A percentile compares a stretch with the other conserved stretches of the same genome.
phyloP scores from a whole-genome alignment of 2,888 invertebrate species.

The Ophion ventricosus region DNA sequence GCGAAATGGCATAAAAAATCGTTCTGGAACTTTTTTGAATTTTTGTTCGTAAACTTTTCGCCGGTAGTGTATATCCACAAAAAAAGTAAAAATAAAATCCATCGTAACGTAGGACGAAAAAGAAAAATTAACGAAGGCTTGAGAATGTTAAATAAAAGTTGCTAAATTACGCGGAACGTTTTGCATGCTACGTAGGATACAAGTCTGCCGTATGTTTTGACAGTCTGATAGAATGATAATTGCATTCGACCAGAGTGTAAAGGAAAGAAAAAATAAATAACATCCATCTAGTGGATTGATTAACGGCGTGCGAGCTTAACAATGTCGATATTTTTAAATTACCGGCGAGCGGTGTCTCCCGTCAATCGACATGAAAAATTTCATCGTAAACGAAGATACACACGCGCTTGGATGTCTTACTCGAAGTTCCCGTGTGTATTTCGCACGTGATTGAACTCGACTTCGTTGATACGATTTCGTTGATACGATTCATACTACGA shows the following conservation, averaged over 20 bases:
- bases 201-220: slow-evolving; percentile 13
- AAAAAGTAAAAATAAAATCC: not conserved
- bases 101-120: not conserved
- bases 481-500: not conserved
- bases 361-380: not conserved
- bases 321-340: slow-evolving; percentile 32
- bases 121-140: not conserved
- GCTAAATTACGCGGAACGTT: not conserved
- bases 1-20: no score
- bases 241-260: slow-evolving; percentile 34
- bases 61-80: not conserved
- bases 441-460: not conserved
- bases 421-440: not conserved
- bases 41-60: no score
- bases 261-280: slow-evolving; percentile 21
- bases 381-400: not conserved
- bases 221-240: slow-evolving; percentile 49
- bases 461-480: not conserved
- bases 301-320: slow-evolving; percentile 29
- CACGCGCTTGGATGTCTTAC: not conserved
- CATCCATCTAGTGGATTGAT: slow-evolving; percentile 29
- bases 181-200: not conserved
- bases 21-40: no score
- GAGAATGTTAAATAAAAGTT: not conserved
- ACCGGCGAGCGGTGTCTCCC: not conserved